phyloP scores from a whole-genome alignment of 1,140 invertebrate genomes.

The Oreohelix idahoensis region DNA sequence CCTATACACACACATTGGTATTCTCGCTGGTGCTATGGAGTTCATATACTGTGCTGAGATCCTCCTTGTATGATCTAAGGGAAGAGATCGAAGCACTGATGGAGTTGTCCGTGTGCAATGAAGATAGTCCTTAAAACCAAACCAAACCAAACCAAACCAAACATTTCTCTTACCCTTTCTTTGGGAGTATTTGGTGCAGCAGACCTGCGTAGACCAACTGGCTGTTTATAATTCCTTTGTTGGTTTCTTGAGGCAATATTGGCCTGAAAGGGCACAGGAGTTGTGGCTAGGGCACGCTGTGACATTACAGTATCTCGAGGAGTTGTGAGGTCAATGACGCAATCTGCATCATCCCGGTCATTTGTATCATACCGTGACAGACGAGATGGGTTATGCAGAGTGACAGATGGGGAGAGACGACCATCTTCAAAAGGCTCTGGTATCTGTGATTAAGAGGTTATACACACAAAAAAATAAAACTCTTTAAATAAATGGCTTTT shows the following conservation, averaged over 20 bases:
- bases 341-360: conserved; percentile 36
- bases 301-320: conserved; percentile 28
- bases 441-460: conserved; percentile 20
- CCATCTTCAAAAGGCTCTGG: conserved; percentile 46
- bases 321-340: conserved; percentile 23
- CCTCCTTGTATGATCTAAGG: too few relatives aligned
- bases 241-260: neutral
- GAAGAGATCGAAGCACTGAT: too few relatives aligned
- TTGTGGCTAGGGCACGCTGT: conserved; percentile 1
- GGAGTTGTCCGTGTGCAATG: too few relatives aligned
- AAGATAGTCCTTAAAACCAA: too few relatives aligned
- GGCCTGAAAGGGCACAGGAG: conserved; percentile 33
- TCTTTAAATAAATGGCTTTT: too few relatives aligned
- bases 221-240: conserved; percentile 35
- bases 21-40: too few relatives aligned
- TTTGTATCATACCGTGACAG: conserved; percentile 39
- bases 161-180: conserved; percentile 54
- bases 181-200: conserved; percentile 55
- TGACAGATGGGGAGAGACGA: conserved; percentile 46
- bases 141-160: neutral
- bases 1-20: too few relatives aligned
- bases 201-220: neutral
- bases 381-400: conserved; percentile 45
- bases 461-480: neutral
- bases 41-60: too few relatives aligned